A percentile compares a stretch with the other conserved stretches of the same genome.
phyloP scores from a whole-genome alignment of 2,113 vertebrate species.

The Falco punctatus region DNA sequence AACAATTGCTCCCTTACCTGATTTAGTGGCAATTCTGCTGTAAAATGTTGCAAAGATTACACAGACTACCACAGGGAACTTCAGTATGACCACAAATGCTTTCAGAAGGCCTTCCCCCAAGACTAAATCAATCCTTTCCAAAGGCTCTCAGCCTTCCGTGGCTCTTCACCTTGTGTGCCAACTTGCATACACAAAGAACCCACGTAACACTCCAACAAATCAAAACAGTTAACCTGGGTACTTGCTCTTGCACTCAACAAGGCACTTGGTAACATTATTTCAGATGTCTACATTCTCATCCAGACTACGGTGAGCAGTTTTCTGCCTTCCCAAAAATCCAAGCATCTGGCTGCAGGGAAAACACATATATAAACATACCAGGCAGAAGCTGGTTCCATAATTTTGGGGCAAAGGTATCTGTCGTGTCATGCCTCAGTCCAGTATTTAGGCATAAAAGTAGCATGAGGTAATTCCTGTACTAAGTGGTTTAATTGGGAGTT shows the following conservation, averaged over 20 bases:
- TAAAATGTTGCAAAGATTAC: accelerated
- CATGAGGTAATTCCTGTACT: background rate
- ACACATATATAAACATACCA: background rate
- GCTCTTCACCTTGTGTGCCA: background rate
- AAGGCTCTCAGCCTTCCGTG: background rate
- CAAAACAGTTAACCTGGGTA: background rate
- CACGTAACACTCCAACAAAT: background rate
- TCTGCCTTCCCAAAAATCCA: background rate
- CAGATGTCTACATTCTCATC: accelerated
- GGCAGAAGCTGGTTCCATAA: background rate
- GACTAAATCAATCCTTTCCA: background rate
- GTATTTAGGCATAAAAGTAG: background rate
- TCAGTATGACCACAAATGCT: background rate
- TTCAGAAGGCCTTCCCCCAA: background rate
- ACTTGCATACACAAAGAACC: accelerated
- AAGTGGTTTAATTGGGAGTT: background rate
- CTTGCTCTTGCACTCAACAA: background rate
- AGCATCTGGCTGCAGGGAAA: background rate
- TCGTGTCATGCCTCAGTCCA: background rate
- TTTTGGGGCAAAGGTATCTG: background rate
- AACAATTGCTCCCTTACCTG: background rate
- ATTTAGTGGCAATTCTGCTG: background rate
- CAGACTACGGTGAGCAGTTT: background rate
- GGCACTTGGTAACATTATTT: background rate
- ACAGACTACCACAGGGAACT: background rate